Percentiles rank a stretch among this genome's conserved stretches.
Evolutionary conservation across 2,888 invertebrate species (phyloP).

Genomic region (Cetonia aurata): DNA sequence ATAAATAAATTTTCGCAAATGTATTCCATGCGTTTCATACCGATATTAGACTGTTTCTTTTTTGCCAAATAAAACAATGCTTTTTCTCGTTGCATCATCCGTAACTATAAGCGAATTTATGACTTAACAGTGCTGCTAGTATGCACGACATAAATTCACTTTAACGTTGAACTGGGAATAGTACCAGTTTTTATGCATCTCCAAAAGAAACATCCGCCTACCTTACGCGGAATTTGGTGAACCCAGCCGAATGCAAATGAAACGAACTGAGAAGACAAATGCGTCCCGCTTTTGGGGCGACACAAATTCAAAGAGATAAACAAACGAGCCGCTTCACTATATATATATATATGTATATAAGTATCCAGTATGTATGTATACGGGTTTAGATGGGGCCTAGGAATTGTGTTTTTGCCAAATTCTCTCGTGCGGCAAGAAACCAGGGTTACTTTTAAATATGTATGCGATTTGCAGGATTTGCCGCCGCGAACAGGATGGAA

Average conservation of each 20-base stretch:
- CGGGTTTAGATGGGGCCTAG: constrained; percentile 21
- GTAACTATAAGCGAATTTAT: no score
- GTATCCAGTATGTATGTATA: constrained; percentile 33
- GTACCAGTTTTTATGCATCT: constrained; percentile 30
- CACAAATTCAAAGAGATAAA: constrained; percentile 40
- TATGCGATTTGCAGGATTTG: constrained; percentile 51
- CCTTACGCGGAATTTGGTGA: not conserved
- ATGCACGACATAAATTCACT: constrained; percentile 35
- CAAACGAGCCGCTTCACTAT: constrained; percentile 34
- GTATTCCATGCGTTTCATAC: no score
- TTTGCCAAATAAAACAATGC: no score
- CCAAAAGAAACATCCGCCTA: constrained; percentile 10
- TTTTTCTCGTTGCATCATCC: no score
- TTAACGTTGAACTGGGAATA: not conserved
- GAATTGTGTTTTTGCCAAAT: constrained; percentile 35
- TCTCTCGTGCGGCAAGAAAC: constrained; percentile 29
- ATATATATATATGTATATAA: no score
- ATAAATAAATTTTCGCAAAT: no score
- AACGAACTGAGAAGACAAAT: constrained; percentile 25
- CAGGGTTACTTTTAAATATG: constrained; percentile 49
- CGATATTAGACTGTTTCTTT: no score
- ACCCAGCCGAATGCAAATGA: constrained; percentile 35
- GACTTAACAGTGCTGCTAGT: no score
- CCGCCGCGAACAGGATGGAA: constrained; percentile 33
- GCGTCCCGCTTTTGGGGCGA: constrained; percentile 18